Evolutionary conservation across 2,888 invertebrate species (phyloP), one percentile per base, ranked within the genome.

Genomic region (Chymomyza amoena): DNA sequence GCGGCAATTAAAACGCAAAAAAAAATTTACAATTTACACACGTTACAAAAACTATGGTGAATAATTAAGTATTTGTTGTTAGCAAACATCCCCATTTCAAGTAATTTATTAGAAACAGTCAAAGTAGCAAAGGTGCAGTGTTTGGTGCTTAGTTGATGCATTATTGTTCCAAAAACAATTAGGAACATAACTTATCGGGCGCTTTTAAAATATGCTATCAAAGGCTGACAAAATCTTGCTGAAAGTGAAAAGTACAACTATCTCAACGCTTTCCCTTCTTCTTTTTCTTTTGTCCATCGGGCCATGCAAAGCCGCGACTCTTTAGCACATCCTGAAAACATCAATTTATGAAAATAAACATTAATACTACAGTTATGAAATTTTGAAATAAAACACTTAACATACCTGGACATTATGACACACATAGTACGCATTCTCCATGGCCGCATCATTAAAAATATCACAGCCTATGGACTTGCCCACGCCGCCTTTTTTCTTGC

Each of bases 381-480:
- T 6, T 7, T 63, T 54, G 5, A 15, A 6, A 15, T 32, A 50
- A 13, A 45, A 45, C 10, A 4, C 39, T 13, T 45, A 10, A 45
- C 69, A 62, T 16, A 96, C 96, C 91, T 97, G 97, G 0, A 97
- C 96, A 90, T 97, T 97, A 89, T 98, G 98, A 80, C 98, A 98
- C 0, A 96, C 97, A 88, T 96, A 97, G 90, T 98, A 98, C 0
- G 98, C 97, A 89, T 98, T 98, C 78, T 97, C 96, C 97, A 98
- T 97, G 0, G 97, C 97, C 3, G 96, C 95, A 81, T 97, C 96
- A 76, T 96, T 96, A 86, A 97, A 94, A 87, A 97, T 96, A 85
- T 97, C 97, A 66, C 96, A 95, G 50, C 95, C 94, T 83, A 95
- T 95, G 82, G 95, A 93, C 4, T 95, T 94, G 74, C 90, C 89